These are phyloP conservation scores for Microtus ochrogaster DNA, from an alignment of 2,113 vertebrate genomes.

Conservation along the genomic window DNA sequence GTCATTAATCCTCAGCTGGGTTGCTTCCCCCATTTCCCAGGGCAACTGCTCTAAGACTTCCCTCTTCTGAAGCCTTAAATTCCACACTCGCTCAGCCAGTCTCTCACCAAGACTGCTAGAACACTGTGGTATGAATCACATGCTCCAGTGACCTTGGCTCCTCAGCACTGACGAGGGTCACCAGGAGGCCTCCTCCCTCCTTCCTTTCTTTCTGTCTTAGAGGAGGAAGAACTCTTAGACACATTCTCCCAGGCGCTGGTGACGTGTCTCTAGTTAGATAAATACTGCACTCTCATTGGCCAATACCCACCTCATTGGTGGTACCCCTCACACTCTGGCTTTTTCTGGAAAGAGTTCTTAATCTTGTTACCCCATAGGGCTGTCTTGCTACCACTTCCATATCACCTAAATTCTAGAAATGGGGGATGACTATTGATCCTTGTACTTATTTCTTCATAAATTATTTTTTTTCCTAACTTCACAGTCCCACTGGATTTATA, in stretches of 20 bases:
- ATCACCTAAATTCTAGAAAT: not conserved
- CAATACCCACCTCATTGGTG: not conserved
- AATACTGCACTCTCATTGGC: not conserved
- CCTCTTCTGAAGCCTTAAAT: not conserved
- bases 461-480: not conserved
- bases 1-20: not conserved
- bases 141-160: not conserved
- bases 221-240: not conserved
- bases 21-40: not conserved
- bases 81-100: not conserved
- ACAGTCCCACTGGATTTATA: not conserved
- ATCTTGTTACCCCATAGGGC: not conserved
- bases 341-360: not conserved
- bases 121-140: not conserved
- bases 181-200: not conserved
- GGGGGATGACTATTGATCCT: not conserved
- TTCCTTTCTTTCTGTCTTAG: not conserved
- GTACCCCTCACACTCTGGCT: not conserved
- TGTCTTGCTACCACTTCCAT: not conserved
- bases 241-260: not conserved
- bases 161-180: too few relatives aligned
- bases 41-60: not conserved
- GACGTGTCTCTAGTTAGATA: not conserved
- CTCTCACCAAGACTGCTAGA: too few relatives aligned
- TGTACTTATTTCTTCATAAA: not conserved